Evolutionary conservation across 2,797 vertebrate species (phyloP).

Genomic region (Paedocypris micromegethes): DNA sequence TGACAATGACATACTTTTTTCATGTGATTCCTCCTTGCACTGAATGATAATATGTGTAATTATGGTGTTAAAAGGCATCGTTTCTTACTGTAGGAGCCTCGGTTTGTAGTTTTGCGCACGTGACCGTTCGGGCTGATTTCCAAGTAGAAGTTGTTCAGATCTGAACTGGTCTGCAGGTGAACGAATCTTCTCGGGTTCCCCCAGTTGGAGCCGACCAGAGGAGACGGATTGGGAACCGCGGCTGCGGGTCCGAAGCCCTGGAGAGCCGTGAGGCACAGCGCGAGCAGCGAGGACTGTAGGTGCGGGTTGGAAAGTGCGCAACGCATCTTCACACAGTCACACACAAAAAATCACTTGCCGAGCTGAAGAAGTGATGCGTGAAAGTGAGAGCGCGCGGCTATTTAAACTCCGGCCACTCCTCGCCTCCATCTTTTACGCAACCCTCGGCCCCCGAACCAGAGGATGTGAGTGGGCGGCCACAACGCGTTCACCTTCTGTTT

Average conservation of each 20-base stretch:
- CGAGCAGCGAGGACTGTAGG: slow-evolving; percentile 51
- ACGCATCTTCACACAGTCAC: slow-evolving; percentile 17
- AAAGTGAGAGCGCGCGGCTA: slow-evolving; percentile 59
- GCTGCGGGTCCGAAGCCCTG: slow-evolving; percentile 58
- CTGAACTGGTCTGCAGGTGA: slow-evolving; percentile 87
- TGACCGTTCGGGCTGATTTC: slow-evolving; percentile 83
- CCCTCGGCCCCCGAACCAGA: slow-evolving; percentile 71
- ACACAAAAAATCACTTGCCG: not conserved
- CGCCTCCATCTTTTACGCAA: slow-evolving; percentile 63
- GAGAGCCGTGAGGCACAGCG: slow-evolving; percentile 61
- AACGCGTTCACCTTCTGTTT: slow-evolving; percentile 54
- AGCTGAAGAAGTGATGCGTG: slow-evolving; percentile 55
- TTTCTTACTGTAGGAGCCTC: slow-evolving; percentile 88
- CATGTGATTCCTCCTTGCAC: too few relatives aligned
- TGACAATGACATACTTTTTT: not conserved
- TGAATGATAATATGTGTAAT: too few relatives aligned
- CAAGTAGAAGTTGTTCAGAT: slow-evolving; percentile 84
- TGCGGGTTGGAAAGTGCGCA: slow-evolving; percentile 15
- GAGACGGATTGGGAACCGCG: slow-evolving; percentile 76
- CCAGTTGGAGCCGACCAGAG: slow-evolving; percentile 80
- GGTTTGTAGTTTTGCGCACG: slow-evolving; percentile 75
- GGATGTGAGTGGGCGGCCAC: slow-evolving; percentile 50
- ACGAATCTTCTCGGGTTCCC: slow-evolving; percentile 74
- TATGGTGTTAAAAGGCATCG: not conserved
- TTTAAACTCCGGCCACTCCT: slow-evolving; percentile 77